Percentiles rank a stretch among this genome's conserved stretches.
phyloP scores from a whole-genome alignment of 2,888 invertebrate genomes.

The Synanthedon formicaeformis region DNA sequence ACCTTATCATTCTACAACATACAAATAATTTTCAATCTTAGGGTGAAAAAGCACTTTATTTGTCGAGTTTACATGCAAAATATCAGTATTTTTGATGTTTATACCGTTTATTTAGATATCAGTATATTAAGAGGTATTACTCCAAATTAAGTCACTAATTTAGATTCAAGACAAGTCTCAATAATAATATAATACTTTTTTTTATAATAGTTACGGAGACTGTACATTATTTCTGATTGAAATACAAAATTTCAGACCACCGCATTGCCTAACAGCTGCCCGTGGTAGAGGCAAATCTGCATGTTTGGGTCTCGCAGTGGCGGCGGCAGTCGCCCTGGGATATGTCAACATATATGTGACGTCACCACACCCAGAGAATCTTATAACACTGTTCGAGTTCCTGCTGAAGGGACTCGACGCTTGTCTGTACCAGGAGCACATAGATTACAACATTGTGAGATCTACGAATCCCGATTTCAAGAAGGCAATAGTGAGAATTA shows the following conservation, averaged over 20 bases:
- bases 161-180: too few species aligned
- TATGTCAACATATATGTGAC: conserved; percentile 97
- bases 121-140: too few species aligned
- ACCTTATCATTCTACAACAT: too few species aligned
- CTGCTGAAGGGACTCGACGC: conserved; percentile 95
- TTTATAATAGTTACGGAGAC: not conserved
- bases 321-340: conserved; percentile 84
- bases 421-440: conserved; percentile 93
- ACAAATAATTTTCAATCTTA: too few species aligned
- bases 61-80: too few species aligned
- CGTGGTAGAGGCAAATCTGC: conserved; percentile 99
- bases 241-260: conserved; percentile 72
- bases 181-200: not conserved
- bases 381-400: conserved; percentile 97
- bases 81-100: too few species aligned
- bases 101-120: too few species aligned
- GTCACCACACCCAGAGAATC: conserved; percentile 97
- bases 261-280: conserved; percentile 95
- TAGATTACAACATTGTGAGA: conserved; percentile 93
- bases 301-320: conserved; percentile 92
- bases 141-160: too few species aligned
- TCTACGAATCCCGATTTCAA: conserved; percentile 97
- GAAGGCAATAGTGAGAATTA: conserved; percentile 94
- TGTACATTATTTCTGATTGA: too few species aligned
- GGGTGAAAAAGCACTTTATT: too few species aligned